phyloP scores from a whole-genome alignment of 1,140 invertebrate genomes.

The Temnothorax curvispinosus region DNA sequence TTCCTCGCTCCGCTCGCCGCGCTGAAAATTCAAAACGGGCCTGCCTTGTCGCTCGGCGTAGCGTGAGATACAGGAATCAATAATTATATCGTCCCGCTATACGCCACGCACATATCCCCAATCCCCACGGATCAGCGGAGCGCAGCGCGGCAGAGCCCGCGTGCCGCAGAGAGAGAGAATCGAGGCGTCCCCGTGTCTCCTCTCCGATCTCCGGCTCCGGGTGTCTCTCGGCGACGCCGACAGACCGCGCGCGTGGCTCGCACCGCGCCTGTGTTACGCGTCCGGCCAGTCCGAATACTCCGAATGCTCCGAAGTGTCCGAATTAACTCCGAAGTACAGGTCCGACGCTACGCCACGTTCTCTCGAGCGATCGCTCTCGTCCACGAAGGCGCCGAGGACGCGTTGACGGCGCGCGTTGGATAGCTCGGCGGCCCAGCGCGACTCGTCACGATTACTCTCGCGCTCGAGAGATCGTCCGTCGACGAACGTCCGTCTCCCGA shows the following conservation, averaged over 20 bases:
- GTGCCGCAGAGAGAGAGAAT: too few species aligned
- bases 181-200: neutral
- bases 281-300: neutral
- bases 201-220: neutral
- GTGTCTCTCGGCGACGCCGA: slow-evolving; percentile 10
- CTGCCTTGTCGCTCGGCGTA: neutral
- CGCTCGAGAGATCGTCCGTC: neutral
- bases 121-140: neutral
- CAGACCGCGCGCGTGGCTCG: slow-evolving; percentile 20
- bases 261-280: neutral
- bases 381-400: neutral
- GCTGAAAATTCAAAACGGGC: slow-evolving; percentile 11
- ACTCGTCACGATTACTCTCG: neutral
- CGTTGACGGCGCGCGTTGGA: too few species aligned
- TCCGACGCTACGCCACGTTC: neutral
- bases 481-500: neutral
- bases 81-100: slow-evolving; percentile 26
- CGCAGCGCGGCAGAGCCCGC: neutral
- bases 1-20: neutral
- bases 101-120: neutral
- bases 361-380: neutral
- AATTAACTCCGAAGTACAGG: neutral
- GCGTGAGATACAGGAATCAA: slow-evolving; percentile 38
- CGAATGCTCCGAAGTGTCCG: too few species aligned
- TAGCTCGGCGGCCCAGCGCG: neutral